Conservation (phyloP, 2,113 vertebrate genomes). For the Caloenas nicobarica region DNA sequence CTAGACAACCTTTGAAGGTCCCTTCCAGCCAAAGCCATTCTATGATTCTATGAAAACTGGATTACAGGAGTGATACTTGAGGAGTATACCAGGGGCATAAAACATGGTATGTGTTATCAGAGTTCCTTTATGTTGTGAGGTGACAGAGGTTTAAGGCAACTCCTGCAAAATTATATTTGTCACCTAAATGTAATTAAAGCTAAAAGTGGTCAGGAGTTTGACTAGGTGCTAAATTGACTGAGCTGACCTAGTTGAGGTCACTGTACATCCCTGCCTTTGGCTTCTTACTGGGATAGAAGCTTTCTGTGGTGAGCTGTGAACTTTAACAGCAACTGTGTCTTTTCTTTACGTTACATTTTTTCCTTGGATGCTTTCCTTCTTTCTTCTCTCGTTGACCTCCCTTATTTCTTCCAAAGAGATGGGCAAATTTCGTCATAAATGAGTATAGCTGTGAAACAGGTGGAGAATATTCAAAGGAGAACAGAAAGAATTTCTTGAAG, state of each 20-base stretch:
- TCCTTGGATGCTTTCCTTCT: neutral
- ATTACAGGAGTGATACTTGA: neutral
- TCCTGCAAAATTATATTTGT: neutral
- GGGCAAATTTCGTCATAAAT: neutral
- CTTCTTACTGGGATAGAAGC: neutral
- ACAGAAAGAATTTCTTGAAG: neutral
- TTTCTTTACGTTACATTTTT: neutral
- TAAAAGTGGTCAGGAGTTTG: neutral
- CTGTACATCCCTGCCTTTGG: neutral
- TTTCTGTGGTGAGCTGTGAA: neutral
- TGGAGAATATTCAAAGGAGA: neutral
- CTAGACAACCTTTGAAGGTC: too few species aligned
- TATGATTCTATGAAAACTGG: too few species aligned
- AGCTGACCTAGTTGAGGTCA: neutral
- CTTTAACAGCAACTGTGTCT: neutral
- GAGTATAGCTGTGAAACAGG: neutral
- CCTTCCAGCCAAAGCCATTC: too few species aligned
- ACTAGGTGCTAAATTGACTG: neutral
- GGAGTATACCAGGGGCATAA: neutral
- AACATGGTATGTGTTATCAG: neutral
- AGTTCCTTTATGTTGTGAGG: neutral
- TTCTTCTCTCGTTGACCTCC: neutral
- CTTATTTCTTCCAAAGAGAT: neutral
- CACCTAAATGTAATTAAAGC: neutral
- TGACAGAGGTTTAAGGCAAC: neutral